phyloP scores from a whole-genome alignment of 2,113 vertebrate genomes.

The Pica pica region DNA sequence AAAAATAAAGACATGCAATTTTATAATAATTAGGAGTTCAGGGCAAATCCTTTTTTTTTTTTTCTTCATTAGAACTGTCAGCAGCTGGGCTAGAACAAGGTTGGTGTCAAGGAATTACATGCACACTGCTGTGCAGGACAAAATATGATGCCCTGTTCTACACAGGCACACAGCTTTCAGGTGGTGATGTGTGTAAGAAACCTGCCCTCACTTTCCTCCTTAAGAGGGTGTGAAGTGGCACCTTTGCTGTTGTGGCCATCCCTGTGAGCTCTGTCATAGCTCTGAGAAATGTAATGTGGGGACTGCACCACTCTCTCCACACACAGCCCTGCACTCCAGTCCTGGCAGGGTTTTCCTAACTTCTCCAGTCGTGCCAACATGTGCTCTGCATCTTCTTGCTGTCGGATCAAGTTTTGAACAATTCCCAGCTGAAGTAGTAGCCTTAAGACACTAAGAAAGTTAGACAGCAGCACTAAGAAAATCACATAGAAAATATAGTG shows the following conservation, averaged over 20 bases:
- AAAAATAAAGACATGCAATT: conserved; percentile 4
- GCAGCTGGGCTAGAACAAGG: not conserved
- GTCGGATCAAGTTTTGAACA: not conserved
- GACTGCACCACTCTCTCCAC: rapidly evolving
- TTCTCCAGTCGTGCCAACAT: rapidly evolving
- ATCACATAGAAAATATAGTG: not conserved
- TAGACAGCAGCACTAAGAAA: not conserved
- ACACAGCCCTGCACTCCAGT: not conserved
- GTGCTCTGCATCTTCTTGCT: not conserved
- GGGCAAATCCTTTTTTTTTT: not conserved
- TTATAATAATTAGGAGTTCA: conserved; percentile 34
- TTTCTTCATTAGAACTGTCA: not conserved
- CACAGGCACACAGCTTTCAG: not conserved
- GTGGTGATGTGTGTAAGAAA: not conserved
- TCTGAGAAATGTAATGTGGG: not conserved
- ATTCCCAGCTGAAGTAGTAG: not conserved
- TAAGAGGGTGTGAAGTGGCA: not conserved
- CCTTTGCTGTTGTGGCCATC: not conserved
- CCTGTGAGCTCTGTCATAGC: not conserved
- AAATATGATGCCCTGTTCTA: not conserved
- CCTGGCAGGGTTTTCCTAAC: not conserved
- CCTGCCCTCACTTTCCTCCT: not conserved
- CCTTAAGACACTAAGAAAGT: not conserved
- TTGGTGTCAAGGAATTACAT: not conserved
- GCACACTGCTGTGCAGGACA: not conserved